Evolutionary conservation across 92 coral and sea anemone genomes (phyloP).

Genomic region (Isaurus tuberculatus): DNA sequence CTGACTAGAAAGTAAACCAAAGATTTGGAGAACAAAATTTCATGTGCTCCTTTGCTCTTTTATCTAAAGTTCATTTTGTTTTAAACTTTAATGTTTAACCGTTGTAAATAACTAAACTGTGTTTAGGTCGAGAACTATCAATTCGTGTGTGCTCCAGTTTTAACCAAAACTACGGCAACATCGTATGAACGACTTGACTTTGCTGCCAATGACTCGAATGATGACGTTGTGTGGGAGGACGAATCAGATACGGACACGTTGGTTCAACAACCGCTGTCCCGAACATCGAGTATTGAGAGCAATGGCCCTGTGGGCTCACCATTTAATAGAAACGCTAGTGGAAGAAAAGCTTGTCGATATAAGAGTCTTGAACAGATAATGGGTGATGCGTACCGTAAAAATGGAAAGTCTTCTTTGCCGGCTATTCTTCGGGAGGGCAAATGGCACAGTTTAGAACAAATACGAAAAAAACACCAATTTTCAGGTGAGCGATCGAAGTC

Average conservation of each 20-base stretch:
- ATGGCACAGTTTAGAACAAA: constrained; percentile 91
- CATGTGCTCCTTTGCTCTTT: too few relatives aligned
- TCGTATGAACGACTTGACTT: constrained; percentile 77
- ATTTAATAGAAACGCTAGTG: constrained; percentile 73
- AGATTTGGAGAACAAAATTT: too few relatives aligned
- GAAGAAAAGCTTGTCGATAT: constrained; percentile 73
- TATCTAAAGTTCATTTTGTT: background rate
- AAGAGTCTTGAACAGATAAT: constrained; percentile 75
- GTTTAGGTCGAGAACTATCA: constrained; percentile 70
- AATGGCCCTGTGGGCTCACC: constrained; percentile 51
- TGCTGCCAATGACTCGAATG: constrained; percentile 61
- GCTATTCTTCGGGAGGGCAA: constrained; percentile 75
- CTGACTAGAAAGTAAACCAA: too few relatives aligned
- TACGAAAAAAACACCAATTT: constrained; percentile 70
- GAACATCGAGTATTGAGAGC: constrained; percentile 45
- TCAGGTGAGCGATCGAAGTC: constrained; percentile 76
- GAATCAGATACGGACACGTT: constrained; percentile 79
- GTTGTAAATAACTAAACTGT: constrained; percentile 37
- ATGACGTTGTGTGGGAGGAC: constrained; percentile 90
- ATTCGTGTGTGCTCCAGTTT: constrained; percentile 73
- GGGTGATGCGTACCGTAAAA: constrained; percentile 55
- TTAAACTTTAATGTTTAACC: constrained; percentile 23
- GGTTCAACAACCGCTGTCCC: constrained; percentile 63
- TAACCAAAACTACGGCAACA: constrained; percentile 70
- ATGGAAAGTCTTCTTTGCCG: constrained; percentile 71